Percentiles rank a stretch among this genome's conserved stretches.
Evolutionary conservation across 2,797 vertebrate genomes (phyloP).

Genomic region (Lagocephalus sceleratus): DNA sequence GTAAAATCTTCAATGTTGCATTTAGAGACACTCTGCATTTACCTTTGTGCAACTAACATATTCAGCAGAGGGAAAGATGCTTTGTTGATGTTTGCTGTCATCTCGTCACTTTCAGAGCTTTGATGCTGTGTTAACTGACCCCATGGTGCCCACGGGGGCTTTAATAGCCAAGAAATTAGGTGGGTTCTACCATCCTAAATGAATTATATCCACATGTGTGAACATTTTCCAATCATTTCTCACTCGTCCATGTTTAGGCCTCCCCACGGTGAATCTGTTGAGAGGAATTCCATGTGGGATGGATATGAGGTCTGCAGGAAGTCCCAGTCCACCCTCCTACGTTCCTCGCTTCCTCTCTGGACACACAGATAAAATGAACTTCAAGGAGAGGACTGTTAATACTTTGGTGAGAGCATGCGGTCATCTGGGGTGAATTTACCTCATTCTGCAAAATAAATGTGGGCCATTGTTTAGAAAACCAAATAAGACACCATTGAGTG

Average conservation of each 20-base stretch:
- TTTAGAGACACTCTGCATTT: no score
- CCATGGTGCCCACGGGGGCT: conserved; percentile 63
- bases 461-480: no score
- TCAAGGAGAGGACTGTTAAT: conserved; percentile 77
- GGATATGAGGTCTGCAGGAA: conserved; percentile 64
- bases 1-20: no score
- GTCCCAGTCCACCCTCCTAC: conserved; percentile 76
- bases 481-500: no score
- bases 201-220: background rate
- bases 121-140: conserved; percentile 70
- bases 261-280: conserved; percentile 66
- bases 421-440: no score
- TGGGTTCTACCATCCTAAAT: conserved; percentile 11
- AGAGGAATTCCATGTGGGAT: conserved; percentile 63
- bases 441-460: no score
- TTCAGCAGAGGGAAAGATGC: background rate
- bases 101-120: conserved; percentile 49
- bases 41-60: no score
- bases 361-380: conserved; percentile 79
- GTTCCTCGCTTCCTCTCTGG: conserved; percentile 70
- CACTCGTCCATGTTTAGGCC: conserved; percentile 36
- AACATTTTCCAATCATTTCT: background rate
- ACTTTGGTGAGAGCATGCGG: conserved; percentile 53
- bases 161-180: conserved; percentile 72
- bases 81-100: background rate